Percentiles rank a stretch among this genome's conserved stretches.
phyloP scores from a whole-genome alignment of 2,113 vertebrate genomes.

The Galbula dea region DNA sequence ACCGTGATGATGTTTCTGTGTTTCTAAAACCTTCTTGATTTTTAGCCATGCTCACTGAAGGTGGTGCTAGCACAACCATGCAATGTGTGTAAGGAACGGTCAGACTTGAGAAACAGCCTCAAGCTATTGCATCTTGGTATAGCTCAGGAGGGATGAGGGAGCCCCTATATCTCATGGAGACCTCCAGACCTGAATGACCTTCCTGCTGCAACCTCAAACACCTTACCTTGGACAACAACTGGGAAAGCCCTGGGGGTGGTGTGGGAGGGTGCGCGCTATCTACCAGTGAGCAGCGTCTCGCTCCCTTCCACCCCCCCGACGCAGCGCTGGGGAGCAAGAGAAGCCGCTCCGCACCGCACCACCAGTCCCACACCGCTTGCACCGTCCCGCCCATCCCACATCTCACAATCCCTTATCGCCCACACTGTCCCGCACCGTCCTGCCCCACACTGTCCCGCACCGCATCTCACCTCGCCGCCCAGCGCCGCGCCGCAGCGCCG shows the following conservation, averaged over 20 bases:
- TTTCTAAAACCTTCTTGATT: background rate
- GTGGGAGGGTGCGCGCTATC: no score
- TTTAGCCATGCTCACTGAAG: background rate
- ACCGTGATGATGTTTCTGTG: no score
- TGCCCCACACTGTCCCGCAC: background rate
- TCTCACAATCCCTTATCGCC: no score
- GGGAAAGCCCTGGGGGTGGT: background rate
- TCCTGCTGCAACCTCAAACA: no score
- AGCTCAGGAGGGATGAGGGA: accelerated
- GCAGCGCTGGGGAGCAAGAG: background rate
- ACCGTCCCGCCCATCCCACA: no score
- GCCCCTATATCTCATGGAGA: accelerated
- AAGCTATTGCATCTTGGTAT: accelerated
- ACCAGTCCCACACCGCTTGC: no score
- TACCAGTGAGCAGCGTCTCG: background rate
- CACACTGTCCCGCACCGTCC: background rate
- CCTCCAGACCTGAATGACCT: background rate
- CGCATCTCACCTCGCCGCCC: no score
- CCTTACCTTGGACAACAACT: accelerated
- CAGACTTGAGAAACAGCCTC: background rate
- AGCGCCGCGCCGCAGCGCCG: background rate
- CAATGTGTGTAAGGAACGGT: accelerated
- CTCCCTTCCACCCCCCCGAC: background rate
- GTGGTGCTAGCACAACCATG: accelerated
- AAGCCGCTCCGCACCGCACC: no score